phyloP scores from a whole-genome alignment of 2,797 vertebrate species.

The Leptoclinus maculatus region DNA sequence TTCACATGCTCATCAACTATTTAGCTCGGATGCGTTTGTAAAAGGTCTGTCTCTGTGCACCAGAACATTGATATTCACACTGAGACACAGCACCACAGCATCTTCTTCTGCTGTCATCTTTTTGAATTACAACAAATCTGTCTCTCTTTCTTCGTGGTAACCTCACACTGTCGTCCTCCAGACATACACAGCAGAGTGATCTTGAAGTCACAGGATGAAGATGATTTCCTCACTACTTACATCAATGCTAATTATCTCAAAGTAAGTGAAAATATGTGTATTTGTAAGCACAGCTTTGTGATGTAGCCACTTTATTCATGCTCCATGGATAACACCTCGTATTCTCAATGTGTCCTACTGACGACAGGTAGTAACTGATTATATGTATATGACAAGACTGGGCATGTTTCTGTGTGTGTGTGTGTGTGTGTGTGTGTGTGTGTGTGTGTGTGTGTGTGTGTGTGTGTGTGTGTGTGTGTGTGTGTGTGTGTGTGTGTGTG shows the following conservation, averaged over 20 bases:
- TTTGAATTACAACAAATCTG: conserved; percentile 6
- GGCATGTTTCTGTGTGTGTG: not conserved
- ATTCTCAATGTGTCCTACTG: not conserved
- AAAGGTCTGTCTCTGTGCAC: conserved; percentile 2
- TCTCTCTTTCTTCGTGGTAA: conserved; percentile 21
- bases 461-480: not conserved
- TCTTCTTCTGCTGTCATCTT: conserved; percentile 1
- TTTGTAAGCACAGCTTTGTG: not conserved
- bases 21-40: conserved; percentile 10
- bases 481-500: not conserved
- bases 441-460: conserved; percentile 11
- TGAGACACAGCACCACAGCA: not conserved
- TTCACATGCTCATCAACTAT: conserved; percentile 23
- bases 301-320: not conserved
- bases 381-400: not conserved
- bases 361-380: not conserved
- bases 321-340: not conserved
- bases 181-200: conserved; percentile 99
- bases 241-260: conserved; percentile 99
- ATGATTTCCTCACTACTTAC: conserved; percentile 95
- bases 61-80: not conserved
- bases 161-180: conserved; percentile 68
- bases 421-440: conserved; percentile 13
- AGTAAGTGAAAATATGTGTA: conserved; percentile 81
- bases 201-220: conserved; percentile 91